Conservation (phyloP, 2,797 vertebrate species). For the Crypturellus tataupa region DNA sequence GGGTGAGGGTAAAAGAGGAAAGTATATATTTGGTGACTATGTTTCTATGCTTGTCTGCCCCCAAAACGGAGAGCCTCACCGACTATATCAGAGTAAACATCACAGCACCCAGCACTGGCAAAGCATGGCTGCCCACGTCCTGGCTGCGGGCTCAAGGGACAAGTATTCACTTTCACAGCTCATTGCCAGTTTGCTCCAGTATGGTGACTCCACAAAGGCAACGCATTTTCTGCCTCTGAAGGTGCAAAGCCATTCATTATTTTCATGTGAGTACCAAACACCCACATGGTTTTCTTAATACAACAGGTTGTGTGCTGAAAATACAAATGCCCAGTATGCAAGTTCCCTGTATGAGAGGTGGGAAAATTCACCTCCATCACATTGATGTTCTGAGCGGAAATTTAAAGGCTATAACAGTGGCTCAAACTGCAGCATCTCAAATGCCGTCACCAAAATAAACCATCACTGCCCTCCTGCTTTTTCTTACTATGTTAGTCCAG, state of each 20-base stretch:
- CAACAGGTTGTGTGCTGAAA: background rate
- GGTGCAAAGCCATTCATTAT: background rate
- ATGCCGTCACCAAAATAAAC: background rate
- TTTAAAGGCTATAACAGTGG: background rate
- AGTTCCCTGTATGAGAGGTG: background rate
- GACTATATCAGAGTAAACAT: background rate
- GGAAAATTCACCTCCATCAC: background rate
- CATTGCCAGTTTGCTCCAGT: background rate
- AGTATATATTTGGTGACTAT: background rate
- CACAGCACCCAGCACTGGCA: background rate
- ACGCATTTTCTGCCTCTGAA: background rate
- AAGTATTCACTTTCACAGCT: conserved; percentile 31
- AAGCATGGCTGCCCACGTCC: background rate
- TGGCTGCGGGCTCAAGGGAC: background rate
- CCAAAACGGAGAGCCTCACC: background rate
- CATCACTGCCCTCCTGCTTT: background rate
- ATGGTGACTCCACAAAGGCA: background rate
- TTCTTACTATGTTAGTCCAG: background rate
- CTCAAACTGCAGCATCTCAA: background rate
- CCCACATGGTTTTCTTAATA: background rate
- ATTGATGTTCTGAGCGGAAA: background rate
- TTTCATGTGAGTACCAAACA: background rate
- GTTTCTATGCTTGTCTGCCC: background rate
- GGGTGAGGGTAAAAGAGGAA: background rate
- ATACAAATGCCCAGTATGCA: rapidly evolving